These are phyloP conservation scores for Melanotaenia maccullochi DNA, from an alignment of 2,797 vertebrate species.

Conservation along the genomic window DNA sequence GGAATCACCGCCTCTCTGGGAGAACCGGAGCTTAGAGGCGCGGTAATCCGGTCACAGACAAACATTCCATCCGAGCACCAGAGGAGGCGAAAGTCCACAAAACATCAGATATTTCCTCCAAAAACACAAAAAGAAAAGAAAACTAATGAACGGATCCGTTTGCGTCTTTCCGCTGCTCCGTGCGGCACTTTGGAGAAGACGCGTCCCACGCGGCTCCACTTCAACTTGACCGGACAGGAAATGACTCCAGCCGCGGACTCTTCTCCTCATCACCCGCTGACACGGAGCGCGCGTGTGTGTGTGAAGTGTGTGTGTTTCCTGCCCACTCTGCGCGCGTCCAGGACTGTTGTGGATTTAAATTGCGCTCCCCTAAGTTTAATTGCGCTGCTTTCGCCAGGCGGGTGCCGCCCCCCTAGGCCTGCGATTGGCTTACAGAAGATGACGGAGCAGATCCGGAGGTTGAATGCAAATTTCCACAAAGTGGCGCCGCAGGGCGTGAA, in stretches of 20 bases:
- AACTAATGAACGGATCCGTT: background rate
- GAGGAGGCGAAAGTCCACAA: background rate
- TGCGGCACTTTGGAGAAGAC: slow-evolving; percentile 38
- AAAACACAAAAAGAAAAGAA: background rate
- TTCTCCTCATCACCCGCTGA: slow-evolving; percentile 29
- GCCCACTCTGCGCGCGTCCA: slow-evolving; percentile 43
- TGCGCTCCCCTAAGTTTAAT: slow-evolving; percentile 90
- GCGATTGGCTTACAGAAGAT: slow-evolving; percentile 68
- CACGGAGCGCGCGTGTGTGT: slow-evolving; percentile 18
- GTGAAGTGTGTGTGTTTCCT: slow-evolving; percentile 15
- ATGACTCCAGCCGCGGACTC: background rate
- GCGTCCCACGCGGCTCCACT: slow-evolving; percentile 25
- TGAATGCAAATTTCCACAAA: slow-evolving; percentile 59
- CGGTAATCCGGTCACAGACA: slow-evolving; percentile 40
- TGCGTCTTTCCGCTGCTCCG: slow-evolving; percentile 18
- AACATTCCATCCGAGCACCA: slow-evolving; percentile 48
- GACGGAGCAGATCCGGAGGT: slow-evolving; percentile 47
- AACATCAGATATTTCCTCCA: slow-evolving; percentile 7
- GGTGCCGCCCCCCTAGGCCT: slow-evolving; percentile 54
- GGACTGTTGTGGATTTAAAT: slow-evolving; percentile 85
- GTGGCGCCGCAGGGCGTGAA: slow-evolving; percentile 52
- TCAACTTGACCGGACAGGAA: slow-evolving; percentile 18
- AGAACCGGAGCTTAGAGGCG: slow-evolving; percentile 26
- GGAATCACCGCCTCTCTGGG: slow-evolving; percentile 28
- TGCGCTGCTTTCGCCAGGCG: slow-evolving; percentile 63